Evolutionary conservation across 2,888 invertebrate genomes (phyloP).

Genomic region (Gnatocerus cornutus): DNA sequence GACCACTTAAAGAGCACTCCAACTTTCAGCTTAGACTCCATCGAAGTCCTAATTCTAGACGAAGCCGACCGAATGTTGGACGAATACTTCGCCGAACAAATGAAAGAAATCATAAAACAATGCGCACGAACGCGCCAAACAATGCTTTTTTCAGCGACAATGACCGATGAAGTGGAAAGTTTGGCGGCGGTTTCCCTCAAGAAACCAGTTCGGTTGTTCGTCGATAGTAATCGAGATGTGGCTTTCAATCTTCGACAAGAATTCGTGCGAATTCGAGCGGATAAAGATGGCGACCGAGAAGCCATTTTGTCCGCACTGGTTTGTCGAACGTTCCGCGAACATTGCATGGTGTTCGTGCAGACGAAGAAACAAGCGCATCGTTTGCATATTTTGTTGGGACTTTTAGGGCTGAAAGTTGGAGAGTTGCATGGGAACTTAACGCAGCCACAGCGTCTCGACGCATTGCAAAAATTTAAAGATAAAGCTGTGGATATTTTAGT

Average conservation of each 20-base stretch:
- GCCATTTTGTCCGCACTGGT: constrained; percentile 88
- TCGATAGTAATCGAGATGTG: constrained; percentile 96
- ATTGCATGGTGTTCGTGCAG: constrained; percentile 96
- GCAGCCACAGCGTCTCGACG: constrained; percentile 95
- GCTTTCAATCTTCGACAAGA: constrained; percentile 97
- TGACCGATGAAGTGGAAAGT: constrained; percentile 98
- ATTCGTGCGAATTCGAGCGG: constrained; percentile 93
- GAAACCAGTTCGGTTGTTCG: constrained; percentile 95
- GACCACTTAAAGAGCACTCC: constrained; percentile 98
- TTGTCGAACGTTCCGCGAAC: constrained; percentile 91
- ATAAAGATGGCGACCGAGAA: constrained; percentile 93
- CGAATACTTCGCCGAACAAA: constrained; percentile 98
- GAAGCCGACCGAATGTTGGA: constrained; percentile 95
- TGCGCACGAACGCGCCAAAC: constrained; percentile 95
- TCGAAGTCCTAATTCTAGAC: constrained; percentile 90
- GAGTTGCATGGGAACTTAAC: constrained; percentile 97
- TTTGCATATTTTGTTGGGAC: constrained; percentile 91
- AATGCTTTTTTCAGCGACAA: constrained; percentile 98
- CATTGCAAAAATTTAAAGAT: constrained; percentile 90
- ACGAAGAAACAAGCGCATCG: constrained; percentile 97
- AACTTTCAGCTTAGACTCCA: constrained; percentile 88
- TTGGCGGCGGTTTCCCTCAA: constrained; percentile 93
- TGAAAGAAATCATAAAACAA: constrained; percentile 97
- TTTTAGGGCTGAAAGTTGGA: constrained; percentile 88
- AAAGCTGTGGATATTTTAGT: constrained; percentile 86